Evolutionary conservation across 2,888 invertebrate genomes (phyloP), one percentile per base, ranked within the genome.

Genomic region (Himalopsyche japonica): DNA sequence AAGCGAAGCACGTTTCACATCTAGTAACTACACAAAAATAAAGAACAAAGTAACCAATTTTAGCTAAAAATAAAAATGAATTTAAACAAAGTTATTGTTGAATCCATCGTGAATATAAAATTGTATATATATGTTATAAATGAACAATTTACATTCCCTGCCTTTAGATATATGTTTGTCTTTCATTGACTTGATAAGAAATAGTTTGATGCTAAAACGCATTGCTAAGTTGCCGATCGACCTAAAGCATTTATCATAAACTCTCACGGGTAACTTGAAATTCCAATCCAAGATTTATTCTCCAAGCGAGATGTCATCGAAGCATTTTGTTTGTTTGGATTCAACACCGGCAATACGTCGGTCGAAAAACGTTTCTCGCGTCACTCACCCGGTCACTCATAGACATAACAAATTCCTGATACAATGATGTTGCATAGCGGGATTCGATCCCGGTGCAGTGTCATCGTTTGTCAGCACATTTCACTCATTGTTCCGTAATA

Each of bases 381-480:
- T 70, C 82, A 70, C 37, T 37, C 37, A 37, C 10, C 7, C 37
- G 37, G 37, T 37, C 37, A 37, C 64, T 70, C 79, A 47, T 79
- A 78, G 82, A 82, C 70, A 82, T 80, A 82, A 77, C 81, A 83
- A 84, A 86, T 86, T 86, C 86, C 84, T 83, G 49, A 24, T 77
- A 83, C 49, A 78, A 80, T 48, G 24, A 49, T 30, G 20, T 27
- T 20, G 89, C 89, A 82, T 76, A 70, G 86, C 87, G 84, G 80
- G 82, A 80, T 78, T 90, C 89, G 90, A 81, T 80, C 81, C 83
- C 90, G 90, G 90, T 90, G 83, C 83, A 32, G 91, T 92, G 92
- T 92, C 92, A 92, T 92, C 92, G 92, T 92, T 92, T 92, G 92
- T 92, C 92, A 92, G 92, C 90, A 91, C 91, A 91, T 92, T 92